Conservation (phyloP, 2,888 invertebrate genomes). For the Imbricaverruca yamaguchii region DNA sequence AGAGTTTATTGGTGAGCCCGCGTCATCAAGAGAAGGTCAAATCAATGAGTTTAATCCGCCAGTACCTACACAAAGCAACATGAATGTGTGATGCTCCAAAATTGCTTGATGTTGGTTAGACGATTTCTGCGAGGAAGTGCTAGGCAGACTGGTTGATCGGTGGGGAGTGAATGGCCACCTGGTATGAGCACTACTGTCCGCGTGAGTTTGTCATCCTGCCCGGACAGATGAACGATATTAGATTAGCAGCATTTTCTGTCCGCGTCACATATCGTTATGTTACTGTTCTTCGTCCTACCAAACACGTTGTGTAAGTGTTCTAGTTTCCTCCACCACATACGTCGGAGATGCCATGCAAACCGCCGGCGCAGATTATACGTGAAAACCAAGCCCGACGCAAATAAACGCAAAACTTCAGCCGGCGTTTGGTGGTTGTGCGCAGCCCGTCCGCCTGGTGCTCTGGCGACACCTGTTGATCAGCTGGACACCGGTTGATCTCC, state of each 20-base stretch:
- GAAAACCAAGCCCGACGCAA: conserved; percentile 4
- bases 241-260: background rate
- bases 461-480: no score
- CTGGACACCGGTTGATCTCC: no score
- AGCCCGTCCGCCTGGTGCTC: no score
- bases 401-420: background rate
- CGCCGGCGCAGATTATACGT: background rate
- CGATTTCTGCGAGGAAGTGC: background rate
- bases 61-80: background rate
- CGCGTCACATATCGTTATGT: conserved; percentile 10
- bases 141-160: background rate
- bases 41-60: background rate
- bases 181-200: background rate
- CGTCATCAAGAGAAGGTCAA: background rate
- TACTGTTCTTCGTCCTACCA: conserved; percentile 19
- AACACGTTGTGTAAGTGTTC: conserved; percentile 21
- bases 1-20: background rate
- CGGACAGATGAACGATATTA: conserved; percentile 14
- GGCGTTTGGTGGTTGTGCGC: no score
- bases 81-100: background rate
- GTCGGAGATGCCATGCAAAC: background rate
- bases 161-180: background rate
- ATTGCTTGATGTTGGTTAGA: background rate
- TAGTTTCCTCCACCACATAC: conserved; percentile 12
- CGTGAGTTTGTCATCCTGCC: background rate